A percentile compares a stretch with the other conserved stretches of the same genome.
Conservation (phyloP, 2,888 invertebrate species). For the Ephialtes manifestator region DNA sequence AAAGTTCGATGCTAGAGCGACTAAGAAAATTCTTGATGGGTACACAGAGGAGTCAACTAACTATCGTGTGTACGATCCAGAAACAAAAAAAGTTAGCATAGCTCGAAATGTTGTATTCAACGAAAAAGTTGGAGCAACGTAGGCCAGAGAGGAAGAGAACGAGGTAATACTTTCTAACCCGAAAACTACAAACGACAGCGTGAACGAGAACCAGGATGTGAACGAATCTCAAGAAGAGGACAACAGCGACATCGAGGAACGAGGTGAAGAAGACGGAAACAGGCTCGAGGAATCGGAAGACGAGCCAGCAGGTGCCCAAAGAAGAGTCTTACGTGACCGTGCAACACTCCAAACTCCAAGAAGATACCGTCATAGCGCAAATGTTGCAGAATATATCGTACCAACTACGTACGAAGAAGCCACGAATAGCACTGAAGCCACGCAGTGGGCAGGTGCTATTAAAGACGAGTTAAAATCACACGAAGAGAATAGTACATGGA, state of each 20-base stretch:
- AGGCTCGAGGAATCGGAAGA: neutral
- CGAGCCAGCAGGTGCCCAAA: neutral
- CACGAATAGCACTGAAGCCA: neutral
- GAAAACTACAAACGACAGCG: neutral
- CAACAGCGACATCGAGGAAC: neutral
- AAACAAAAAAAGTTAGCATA: constrained; percentile 5
- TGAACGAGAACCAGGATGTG: neutral
- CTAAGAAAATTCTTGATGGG: constrained; percentile 68
- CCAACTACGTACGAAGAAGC: too few species aligned
- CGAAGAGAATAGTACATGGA: neutral
- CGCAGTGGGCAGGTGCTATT: neutral
- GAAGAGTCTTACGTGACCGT: neutral
- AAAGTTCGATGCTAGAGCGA: constrained; percentile 70
- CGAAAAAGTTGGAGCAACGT: neutral
- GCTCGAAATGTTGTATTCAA: constrained; percentile 11
- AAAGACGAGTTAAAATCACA: neutral
- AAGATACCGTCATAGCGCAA: neutral
- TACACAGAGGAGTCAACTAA: constrained; percentile 55
- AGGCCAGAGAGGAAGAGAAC: neutral
- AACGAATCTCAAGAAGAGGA: neutral
- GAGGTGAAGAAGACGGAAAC: constrained; percentile 1
- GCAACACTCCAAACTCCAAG: constrained; percentile 5
- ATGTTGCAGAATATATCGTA: neutral
- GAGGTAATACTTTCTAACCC: neutral
- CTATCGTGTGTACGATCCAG: constrained; percentile 48